phyloP scores from a whole-genome alignment of 2,888 invertebrate species.

The Brenthis ino region DNA sequence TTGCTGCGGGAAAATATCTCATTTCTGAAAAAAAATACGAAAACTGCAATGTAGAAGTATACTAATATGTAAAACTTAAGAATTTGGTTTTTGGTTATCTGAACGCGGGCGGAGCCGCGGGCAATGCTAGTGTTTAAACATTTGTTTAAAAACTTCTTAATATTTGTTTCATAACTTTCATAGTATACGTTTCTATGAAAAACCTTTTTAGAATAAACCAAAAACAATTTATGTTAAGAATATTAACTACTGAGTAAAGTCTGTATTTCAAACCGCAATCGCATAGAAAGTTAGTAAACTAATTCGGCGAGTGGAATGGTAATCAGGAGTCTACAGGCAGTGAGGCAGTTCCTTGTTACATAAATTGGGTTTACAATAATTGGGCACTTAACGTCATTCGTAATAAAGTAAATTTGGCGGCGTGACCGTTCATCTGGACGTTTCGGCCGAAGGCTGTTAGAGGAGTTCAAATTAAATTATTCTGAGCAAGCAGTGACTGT shows the following conservation, averaged over 20 bases:
- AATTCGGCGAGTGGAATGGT: conserved; percentile 52
- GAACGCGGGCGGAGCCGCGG: too few relatives aligned
- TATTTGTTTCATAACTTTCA: too few relatives aligned
- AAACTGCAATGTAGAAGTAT: too few relatives aligned
- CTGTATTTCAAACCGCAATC: conserved; percentile 15
- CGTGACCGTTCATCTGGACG: conserved; percentile 68
- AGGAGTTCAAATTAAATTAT: conserved; percentile 70
- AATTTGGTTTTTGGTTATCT: too few relatives aligned
- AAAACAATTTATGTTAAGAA: neutral
- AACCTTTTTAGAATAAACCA: too few relatives aligned
- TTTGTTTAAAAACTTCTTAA: too few relatives aligned
- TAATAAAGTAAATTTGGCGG: conserved; percentile 69
- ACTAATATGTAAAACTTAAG: too few relatives aligned
- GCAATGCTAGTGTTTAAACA: too few relatives aligned
- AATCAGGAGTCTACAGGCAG: conserved; percentile 55
- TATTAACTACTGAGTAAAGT: conserved; percentile 2
- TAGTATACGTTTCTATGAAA: too few relatives aligned
- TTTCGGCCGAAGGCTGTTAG: conserved; percentile 66
- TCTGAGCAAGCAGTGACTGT: conserved; percentile 50
- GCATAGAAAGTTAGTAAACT: conserved; percentile 32
- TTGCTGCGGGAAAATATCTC: too few relatives aligned
- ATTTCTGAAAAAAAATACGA: too few relatives aligned
- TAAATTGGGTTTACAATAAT: conserved; percentile 56
- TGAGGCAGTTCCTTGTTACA: conserved; percentile 58
- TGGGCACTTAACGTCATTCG: conserved; percentile 62